These are phyloP conservation scores for Harpalus rubripes DNA, from an alignment of 2,888 invertebrate genomes.

Conservation along the genomic window DNA sequence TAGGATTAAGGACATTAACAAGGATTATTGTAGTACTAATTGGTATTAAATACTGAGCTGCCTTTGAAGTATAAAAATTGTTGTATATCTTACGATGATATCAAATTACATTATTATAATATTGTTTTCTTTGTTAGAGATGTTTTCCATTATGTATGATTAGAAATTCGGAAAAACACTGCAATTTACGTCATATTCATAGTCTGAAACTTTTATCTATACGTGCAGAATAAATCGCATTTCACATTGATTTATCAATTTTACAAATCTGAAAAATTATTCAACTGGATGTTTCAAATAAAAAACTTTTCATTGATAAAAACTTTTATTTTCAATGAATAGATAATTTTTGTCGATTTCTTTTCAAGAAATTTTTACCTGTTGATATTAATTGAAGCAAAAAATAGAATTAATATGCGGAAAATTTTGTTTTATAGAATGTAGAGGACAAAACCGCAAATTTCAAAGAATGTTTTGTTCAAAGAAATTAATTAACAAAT, in stretches of 20 bases:
- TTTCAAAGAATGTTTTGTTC: background rate
- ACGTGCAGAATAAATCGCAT: slow-evolving; percentile 3
- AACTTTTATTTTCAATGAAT: slow-evolving; percentile 21
- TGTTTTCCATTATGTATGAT: too few relatives aligned
- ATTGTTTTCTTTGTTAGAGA: too few relatives aligned
- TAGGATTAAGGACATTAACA: too few relatives aligned
- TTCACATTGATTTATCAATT: slow-evolving; percentile 7
- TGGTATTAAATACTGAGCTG: too few relatives aligned
- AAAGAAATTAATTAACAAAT: slow-evolving; percentile 7
- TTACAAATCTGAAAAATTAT: slow-evolving; percentile 7
- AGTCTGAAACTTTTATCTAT: slow-evolving; percentile 17
- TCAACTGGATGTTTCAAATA: slow-evolving; percentile 19
- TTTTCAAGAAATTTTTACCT: slow-evolving; percentile 5
- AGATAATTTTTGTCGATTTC: slow-evolving; percentile 12
- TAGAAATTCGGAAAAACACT: background rate
- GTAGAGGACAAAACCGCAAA: background rate
- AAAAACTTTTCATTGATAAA: slow-evolving; percentile 28
- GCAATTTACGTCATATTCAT: background rate
- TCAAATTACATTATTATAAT: too few relatives aligned
- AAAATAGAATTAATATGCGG: slow-evolving; percentile 8
- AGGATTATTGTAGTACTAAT: too few relatives aligned
- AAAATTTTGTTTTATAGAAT: slow-evolving; percentile 16
- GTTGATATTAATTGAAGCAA: slow-evolving; percentile 9
- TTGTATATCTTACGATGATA: too few relatives aligned
- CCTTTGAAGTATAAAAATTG: too few relatives aligned